Conservation (phyloP, 2,797 vertebrate genomes). For the Gymnopithys bicolor region DNA sequence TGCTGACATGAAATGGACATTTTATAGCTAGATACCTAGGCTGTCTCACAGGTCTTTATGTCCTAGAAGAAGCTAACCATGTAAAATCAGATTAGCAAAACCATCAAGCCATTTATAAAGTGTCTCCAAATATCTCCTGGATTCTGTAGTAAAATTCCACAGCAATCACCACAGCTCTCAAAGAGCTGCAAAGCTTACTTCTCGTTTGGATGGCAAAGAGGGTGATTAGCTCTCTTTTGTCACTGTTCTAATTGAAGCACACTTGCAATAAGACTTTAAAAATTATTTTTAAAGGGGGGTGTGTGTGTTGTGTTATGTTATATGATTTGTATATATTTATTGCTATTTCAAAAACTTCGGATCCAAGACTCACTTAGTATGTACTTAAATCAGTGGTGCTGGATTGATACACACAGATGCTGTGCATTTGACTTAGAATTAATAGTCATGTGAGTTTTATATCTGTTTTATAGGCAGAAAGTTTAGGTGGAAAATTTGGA, state of each 20-base stretch:
- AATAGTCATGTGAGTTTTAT: not conserved
- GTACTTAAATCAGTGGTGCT: not conserved
- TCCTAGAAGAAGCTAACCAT: not conserved
- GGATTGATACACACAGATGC: not conserved
- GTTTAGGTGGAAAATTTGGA: not conserved
- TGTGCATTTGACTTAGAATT: not conserved
- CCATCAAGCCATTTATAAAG: not conserved
- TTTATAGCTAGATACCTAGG: not conserved
- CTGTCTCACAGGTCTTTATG: not conserved
- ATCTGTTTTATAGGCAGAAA: not conserved
- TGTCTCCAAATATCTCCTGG: not conserved
- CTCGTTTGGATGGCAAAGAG: not conserved
- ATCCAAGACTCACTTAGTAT: not conserved
- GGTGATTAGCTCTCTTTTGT: not conserved
- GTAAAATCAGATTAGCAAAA: constrained; percentile 10
- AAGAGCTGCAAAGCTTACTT: not conserved
- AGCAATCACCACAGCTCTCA: not conserved
- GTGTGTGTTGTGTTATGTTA: not conserved
- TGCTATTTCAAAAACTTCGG: not conserved
- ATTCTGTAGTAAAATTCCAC: not conserved
- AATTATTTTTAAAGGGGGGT: not conserved
- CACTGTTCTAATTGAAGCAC: not conserved
- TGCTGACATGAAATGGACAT: not conserved
- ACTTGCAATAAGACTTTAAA: not conserved
- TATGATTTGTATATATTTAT: not conserved